phyloP scores from a whole-genome alignment of 30 jellyfish, hydroid and myxozoan genomes.

The Mastigias papua region DNA sequence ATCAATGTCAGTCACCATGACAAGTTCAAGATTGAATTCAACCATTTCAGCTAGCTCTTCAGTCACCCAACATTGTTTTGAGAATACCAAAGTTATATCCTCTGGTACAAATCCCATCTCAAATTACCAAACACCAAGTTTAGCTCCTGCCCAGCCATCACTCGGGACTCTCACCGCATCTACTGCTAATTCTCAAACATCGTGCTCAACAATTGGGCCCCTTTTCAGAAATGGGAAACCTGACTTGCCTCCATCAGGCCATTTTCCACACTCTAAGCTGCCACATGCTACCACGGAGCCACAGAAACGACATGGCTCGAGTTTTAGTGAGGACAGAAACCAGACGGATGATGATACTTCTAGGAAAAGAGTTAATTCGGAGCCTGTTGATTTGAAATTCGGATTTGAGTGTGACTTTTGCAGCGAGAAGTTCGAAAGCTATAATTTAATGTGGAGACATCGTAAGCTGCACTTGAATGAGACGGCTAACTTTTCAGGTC shows the following conservation, averaged over 20 bases:
- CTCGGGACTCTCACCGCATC: not conserved
- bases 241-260: not conserved
- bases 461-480: conserved; percentile 66
- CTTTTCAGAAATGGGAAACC: not conserved
- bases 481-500: conserved; percentile 9
- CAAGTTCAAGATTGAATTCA: not conserved
- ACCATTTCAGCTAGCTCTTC: not conserved
- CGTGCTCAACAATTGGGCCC: not conserved
- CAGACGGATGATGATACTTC: not conserved
- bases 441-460: conserved; percentile 71
- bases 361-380: conserved; percentile 8
- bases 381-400: conserved; percentile 23
- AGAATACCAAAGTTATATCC: not conserved
- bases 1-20: not conserved
- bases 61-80: not conserved
- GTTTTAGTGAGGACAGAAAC: not conserved
- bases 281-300: not conserved
- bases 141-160: not conserved
- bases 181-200: not conserved
- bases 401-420: conserved; percentile 80
- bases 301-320: not conserved
- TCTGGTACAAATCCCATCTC: not conserved
- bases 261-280: not conserved
- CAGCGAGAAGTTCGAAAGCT: conserved; percentile 56
- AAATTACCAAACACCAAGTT: not conserved